Conservation (phyloP, 1,140 invertebrate genomes). For the Homarus americanus region DNA sequence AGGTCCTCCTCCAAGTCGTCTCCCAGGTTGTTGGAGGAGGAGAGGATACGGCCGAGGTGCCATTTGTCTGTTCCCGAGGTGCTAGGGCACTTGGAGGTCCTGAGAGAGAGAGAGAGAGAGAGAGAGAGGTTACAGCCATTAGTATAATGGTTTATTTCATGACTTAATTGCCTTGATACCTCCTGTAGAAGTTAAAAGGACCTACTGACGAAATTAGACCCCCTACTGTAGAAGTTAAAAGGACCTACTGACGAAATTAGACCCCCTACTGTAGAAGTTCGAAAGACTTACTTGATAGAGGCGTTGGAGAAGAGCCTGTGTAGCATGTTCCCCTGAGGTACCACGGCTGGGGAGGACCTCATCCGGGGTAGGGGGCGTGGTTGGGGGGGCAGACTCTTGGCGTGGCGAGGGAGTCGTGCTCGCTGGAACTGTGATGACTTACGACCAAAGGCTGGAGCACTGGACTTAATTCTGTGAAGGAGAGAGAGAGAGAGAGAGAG, state of each 20-base stretch:
- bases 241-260: too few species aligned
- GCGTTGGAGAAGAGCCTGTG: constrained; percentile 74
- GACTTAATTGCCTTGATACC: too few species aligned
- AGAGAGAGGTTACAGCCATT: too few species aligned
- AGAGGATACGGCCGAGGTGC: constrained; percentile 35
- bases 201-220: too few species aligned
- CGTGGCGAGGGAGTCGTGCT: constrained; percentile 54
- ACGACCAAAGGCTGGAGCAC: constrained; percentile 38
- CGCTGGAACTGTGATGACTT: constrained; percentile 39
- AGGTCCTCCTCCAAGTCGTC: constrained; percentile 79
- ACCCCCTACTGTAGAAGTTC: background rate
- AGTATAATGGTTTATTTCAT: too few species aligned
- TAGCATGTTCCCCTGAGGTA: constrained; percentile 8
- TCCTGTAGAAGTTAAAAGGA: too few species aligned
- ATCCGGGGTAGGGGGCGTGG: constrained; percentile 36
- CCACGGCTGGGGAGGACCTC: constrained; percentile 1
- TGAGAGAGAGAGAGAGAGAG: background rate
- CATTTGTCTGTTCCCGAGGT: constrained; percentile 73
- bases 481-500: background rate
- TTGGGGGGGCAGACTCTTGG: constrained; percentile 57
- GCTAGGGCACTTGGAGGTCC: constrained; percentile 7
- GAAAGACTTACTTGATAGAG: constrained; percentile 73
- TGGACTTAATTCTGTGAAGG: constrained; percentile 25
- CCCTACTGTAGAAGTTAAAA: too few species aligned
- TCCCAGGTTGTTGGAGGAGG: constrained; percentile 78